Conservation (phyloP, 2,797 vertebrate species). For the Valencia hispanica region DNA sequence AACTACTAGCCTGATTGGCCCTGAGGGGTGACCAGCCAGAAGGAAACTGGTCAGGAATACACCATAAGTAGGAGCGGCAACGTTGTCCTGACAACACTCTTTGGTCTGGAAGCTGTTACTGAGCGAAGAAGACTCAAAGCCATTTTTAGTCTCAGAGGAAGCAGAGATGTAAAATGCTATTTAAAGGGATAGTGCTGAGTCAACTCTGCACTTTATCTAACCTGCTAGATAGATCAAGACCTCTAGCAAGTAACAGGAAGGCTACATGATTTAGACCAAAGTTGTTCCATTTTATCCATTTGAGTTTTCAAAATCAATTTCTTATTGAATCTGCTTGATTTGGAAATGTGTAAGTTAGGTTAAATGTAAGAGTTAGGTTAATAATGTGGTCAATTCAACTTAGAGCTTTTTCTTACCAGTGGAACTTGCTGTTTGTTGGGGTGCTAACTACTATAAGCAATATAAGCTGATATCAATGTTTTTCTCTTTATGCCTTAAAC, state of each 20-base stretch:
- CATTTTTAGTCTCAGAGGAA: background rate
- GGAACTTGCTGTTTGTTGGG: background rate
- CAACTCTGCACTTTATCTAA: no score
- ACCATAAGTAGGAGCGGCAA: no score
- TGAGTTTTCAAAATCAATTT: background rate
- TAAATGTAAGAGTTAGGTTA: background rate
- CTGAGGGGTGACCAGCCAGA: no score
- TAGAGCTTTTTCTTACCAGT: background rate
- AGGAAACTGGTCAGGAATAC: no score
- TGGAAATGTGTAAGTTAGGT: no score
- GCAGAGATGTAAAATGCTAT: background rate
- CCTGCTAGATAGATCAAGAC: background rate
- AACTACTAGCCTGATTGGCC: no score
- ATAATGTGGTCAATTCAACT: background rate
- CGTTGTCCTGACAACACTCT: background rate
- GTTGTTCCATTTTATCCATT: background rate
- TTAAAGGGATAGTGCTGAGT: no score
- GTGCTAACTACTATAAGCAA: background rate
- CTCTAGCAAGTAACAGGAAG: background rate
- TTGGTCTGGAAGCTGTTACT: background rate
- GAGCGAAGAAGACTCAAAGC: background rate
- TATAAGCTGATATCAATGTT: background rate
- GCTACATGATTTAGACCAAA: background rate
- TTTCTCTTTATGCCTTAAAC: background rate
- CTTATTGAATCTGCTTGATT: background rate